Percentiles rank a stretch among this genome's conserved stretches.
phyloP scores from a whole-genome alignment of 1,140 invertebrate genomes.

The Anagrus nilaparvatae region DNA sequence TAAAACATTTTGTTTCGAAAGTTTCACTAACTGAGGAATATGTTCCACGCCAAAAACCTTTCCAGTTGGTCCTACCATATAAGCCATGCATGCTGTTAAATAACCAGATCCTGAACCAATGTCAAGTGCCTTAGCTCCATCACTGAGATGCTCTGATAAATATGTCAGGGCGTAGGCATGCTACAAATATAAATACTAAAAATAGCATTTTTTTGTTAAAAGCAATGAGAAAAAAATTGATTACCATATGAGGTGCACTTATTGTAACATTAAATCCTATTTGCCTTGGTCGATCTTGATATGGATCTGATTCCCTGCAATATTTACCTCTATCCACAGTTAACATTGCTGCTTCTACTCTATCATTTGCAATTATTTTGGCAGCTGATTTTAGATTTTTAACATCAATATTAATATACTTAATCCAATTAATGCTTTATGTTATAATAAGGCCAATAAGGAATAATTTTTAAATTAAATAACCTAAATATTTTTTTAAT shows the following conservation, averaged over 20 bases:
- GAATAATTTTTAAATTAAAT: conserved; percentile 36
- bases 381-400: too few species aligned
- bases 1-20: conserved; percentile 29
- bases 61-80: conserved; percentile 54
- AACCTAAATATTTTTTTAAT: conserved; percentile 9
- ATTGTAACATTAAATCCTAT: conserved; percentile 91
- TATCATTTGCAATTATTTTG: conserved; percentile 69
- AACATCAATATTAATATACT: too few species aligned
- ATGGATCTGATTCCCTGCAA: conserved; percentile 61
- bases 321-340: conserved; percentile 78
- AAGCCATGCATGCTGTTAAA: conserved; percentile 60
- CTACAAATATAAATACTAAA: conserved; percentile 29
- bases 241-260: conserved; percentile 96
- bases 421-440: too few species aligned
- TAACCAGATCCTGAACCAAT: conserved; percentile 65
- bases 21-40: conserved; percentile 52
- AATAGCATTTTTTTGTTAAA: neutral
- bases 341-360: conserved; percentile 76
- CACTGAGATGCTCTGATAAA: conserved; percentile 31
- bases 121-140: conserved; percentile 49
- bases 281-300: conserved; percentile 80
- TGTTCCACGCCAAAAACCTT: conserved; percentile 60
- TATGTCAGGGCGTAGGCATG: conserved; percentile 37
- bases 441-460: too few species aligned
- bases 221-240: neutral